Evolutionary conservation across 2,113 vertebrate species (phyloP), one percentile per base, ranked within the genome.

Genomic region (Daphoenositta chrysoptera): DNA sequence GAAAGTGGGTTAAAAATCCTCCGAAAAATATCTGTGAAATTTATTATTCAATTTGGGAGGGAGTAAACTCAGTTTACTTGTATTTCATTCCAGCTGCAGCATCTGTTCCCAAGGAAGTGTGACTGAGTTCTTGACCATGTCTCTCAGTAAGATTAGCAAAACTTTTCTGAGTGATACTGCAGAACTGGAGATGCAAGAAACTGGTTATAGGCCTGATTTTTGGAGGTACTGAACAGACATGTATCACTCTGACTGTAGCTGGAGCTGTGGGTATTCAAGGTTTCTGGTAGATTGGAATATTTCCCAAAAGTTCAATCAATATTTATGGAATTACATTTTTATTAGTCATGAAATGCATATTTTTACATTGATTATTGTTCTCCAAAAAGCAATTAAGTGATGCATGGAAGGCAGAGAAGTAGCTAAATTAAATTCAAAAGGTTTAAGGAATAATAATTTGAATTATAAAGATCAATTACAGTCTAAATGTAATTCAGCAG

Each of bases 391-490:
- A 7, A 89, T 94, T 91, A 88, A 15, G 58, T 93, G 65, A 95
- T 89, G 68, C 44, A 94, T 86, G 64, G 94, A 95, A 94, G 58
- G 53, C 64, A 95, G 88, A 60, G 17, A 68, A 90, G 76, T 93
- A 97, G 92, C 86, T 77, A 95, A 79, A 96, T 93, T 89, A 92
- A 90, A 89, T 91, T 75, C 37, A 80, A 95, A 87, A 48, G 30
- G 51, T 61, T 66, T 92, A 58, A 95, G 60, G 23, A 69, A 79
- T 61, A 54, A 65, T 79, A 20, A 79, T 94, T 87, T 95, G 33
- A 97, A 94, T 79, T 96, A 58, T 76, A 90, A 95, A 79, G 61
- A 96, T 70, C 48, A 80, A 37, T 96, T 12, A 24, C 64, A 40
- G 82, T 50, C 19, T 83, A 96, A 96, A 96, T 7, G 13, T 87